Evolutionary conservation across 2,888 invertebrate species (phyloP).

Genomic region (Eilema caniola): DNA sequence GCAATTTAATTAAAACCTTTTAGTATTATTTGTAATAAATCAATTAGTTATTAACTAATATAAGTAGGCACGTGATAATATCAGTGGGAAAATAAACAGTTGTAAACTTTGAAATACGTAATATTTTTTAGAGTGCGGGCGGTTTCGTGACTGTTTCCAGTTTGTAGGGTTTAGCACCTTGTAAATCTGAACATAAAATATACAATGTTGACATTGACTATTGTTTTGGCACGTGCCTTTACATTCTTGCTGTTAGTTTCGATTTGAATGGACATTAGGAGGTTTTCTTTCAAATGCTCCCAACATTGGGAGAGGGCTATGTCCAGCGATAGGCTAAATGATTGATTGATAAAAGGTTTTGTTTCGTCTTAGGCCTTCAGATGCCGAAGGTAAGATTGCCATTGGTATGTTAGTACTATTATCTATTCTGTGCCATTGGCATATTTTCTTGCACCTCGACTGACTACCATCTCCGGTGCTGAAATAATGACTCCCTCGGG

Average conservation of each 20-base stretch:
- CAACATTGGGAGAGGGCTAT: too few relatives aligned
- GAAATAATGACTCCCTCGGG: neutral
- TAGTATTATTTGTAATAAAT: neutral
- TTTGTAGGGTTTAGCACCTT: slow-evolving; percentile 75
- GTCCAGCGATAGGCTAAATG: too few relatives aligned
- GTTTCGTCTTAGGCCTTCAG: too few relatives aligned
- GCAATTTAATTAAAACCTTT: neutral
- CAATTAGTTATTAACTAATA: neutral
- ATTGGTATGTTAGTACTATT: too few relatives aligned
- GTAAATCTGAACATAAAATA: slow-evolving; percentile 80
- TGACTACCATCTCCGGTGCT: too few relatives aligned
- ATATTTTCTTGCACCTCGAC: too few relatives aligned
- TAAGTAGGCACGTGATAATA: neutral
- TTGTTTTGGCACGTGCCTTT: slow-evolving; percentile 56
- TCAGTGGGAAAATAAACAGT: neutral
- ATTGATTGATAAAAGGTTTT: too few relatives aligned
- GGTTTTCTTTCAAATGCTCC: too few relatives aligned
- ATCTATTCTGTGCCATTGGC: too few relatives aligned
- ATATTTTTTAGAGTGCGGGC: slow-evolving; percentile 46
- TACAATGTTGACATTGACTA: slow-evolving; percentile 73
- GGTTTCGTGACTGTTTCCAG: slow-evolving; percentile 74
- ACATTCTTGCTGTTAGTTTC: slow-evolving; percentile 62
- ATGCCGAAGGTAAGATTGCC: too few relatives aligned
- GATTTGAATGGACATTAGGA: slow-evolving; percentile 54
- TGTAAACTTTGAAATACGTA: slow-evolving; percentile 31